Evolutionary conservation across 2,113 vertebrate species (phyloP).

Genomic region (Thinocorus orbignyianus): DNA sequence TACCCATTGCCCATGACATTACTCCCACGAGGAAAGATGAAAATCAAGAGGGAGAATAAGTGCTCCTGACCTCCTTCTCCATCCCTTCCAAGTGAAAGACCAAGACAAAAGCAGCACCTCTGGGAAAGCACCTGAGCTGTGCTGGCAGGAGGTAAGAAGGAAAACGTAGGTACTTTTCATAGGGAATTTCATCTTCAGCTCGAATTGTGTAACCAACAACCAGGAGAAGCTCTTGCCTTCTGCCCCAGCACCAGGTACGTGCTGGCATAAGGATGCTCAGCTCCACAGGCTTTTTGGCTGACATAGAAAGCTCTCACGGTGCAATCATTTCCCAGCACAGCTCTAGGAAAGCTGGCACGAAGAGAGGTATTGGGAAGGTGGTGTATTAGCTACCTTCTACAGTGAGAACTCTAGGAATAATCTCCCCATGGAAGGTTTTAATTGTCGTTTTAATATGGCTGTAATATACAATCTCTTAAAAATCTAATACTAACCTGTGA

Average conservation of each 20-base stretch:
- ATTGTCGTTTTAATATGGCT: slow-evolving; percentile 4
- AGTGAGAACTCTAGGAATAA: not conserved
- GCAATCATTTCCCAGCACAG: not conserved
- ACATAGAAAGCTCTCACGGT: not conserved
- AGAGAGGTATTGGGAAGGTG: not conserved
- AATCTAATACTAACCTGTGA: slow-evolving; percentile 31
- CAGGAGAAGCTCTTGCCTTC: not conserved
- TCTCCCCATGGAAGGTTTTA: not conserved
- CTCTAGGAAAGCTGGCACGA: not conserved
- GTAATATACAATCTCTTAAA: slow-evolving; percentile 23
- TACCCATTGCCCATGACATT: not conserved
- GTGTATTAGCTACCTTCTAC: not conserved
- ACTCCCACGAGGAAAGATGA: not conserved
- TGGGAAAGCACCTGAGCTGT: not conserved
- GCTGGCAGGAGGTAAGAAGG: not conserved
- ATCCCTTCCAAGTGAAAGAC: not conserved
- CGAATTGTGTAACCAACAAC: not conserved
- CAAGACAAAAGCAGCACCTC: not conserved
- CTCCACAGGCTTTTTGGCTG: not conserved
- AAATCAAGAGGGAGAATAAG: not conserved
- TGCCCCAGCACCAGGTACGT: not conserved
- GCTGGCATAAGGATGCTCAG: not conserved
- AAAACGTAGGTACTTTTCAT: not conserved
- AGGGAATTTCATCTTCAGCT: not conserved
- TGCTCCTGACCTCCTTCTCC: not conserved